Evolutionary conservation across 2,113 vertebrate species (phyloP).

Genomic region (Mesoclemmys tuberculata): DNA sequence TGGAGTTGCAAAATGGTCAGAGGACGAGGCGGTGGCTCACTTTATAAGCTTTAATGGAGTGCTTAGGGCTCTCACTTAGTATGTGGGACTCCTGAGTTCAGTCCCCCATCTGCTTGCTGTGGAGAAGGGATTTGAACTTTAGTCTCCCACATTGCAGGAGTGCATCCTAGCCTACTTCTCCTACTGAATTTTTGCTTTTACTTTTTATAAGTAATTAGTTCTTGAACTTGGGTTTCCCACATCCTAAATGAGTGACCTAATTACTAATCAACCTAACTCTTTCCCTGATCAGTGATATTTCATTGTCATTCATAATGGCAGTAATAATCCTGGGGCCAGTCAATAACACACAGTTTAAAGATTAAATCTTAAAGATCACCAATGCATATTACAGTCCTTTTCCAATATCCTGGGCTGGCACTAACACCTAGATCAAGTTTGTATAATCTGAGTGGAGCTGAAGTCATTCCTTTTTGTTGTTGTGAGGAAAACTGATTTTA

Average conservation of each 20-base stretch:
- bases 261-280: background rate
- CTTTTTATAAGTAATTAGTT: background rate
- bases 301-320: background rate
- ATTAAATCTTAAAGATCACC: background rate
- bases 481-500: background rate
- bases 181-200: background rate
- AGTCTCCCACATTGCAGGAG: background rate
- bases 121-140: background rate
- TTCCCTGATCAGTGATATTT: background rate
- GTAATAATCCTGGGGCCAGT: background rate
- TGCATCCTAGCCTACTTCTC: background rate
- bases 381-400: background rate
- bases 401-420: accelerated
- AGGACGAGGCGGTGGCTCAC: background rate
- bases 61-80: background rate
- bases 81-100: background rate
- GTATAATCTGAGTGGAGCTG: background rate
- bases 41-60: background rate
- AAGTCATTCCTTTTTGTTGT: accelerated
- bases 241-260: background rate
- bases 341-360: background rate
- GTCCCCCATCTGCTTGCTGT: background rate
- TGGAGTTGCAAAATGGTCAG: background rate
- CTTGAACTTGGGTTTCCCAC: background rate
- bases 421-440: background rate